phyloP scores from a whole-genome alignment of 2,797 vertebrate species.

The Xerus rutilus region DNA sequence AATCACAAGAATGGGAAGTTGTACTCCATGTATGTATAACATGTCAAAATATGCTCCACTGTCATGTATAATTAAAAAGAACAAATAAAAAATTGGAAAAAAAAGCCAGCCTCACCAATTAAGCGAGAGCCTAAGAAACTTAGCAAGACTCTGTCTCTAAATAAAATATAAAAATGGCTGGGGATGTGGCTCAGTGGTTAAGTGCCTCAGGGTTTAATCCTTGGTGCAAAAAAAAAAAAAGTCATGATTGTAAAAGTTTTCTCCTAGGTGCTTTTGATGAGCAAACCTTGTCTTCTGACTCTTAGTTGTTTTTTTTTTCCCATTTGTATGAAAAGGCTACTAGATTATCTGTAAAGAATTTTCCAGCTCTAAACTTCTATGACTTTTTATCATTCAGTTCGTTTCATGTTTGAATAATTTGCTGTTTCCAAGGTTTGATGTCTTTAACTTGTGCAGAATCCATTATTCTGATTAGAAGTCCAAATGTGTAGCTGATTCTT shows the following conservation, averaged over 20 bases:
- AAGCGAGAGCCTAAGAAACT: too few relatives aligned
- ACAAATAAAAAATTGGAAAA: too few relatives aligned
- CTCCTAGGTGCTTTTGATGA: background rate
- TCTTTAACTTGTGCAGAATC: background rate
- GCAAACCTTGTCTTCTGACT: background rate
- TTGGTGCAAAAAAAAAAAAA: background rate
- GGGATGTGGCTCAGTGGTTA: too few relatives aligned
- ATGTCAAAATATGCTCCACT: too few relatives aligned
- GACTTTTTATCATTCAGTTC: background rate
- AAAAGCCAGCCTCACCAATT: too few relatives aligned
- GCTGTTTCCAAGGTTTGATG: background rate
- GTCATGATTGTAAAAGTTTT: background rate
- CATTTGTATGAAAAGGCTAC: background rate
- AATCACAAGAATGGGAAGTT: too few relatives aligned
- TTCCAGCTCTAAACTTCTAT: background rate
- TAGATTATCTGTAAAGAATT: background rate
- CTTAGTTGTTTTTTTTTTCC: background rate
- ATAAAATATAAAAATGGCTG: too few relatives aligned
- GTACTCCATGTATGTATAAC: too few relatives aligned
- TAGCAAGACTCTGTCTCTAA: too few relatives aligned
- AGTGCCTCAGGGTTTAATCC: too few relatives aligned
- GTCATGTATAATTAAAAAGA: too few relatives aligned
- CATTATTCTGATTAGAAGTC: conserved; percentile 6
- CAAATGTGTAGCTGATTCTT: background rate
- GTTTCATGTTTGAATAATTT: conserved; percentile 19